Evolutionary conservation across 2,113 vertebrate genomes (phyloP).

Genomic region (Brienomyrus longianalis): DNA sequence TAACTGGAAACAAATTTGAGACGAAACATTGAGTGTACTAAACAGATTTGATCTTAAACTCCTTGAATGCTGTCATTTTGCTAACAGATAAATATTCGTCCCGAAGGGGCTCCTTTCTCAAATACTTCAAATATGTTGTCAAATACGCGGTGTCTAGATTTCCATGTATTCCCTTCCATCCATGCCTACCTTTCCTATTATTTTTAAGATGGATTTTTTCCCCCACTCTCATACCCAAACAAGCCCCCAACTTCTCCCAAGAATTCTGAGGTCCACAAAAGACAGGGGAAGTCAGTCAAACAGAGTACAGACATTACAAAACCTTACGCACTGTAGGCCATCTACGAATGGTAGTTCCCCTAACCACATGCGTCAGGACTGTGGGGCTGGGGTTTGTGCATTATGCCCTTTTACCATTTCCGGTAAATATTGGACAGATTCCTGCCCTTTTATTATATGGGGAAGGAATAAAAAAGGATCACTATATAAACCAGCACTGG

Average conservation of each 20-base stretch:
- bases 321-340: background rate
- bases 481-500: background rate
- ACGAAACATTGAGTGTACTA: background rate
- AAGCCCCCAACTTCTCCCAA: background rate
- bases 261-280: background rate
- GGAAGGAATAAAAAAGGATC: background rate
- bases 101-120: background rate
- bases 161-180: background rate
- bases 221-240: background rate
- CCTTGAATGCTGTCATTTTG: background rate
- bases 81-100: background rate
- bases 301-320: background rate
- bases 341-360: background rate
- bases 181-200: background rate
- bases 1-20: conserved; percentile 32
- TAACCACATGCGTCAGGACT: background rate
- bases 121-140: background rate
- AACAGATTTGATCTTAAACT: background rate
- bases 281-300: background rate
- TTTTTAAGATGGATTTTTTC: background rate
- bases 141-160: background rate
- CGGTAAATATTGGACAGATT: background rate
- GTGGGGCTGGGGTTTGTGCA: background rate
- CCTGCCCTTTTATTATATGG: background rate
- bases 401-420: background rate